Conservation (phyloP, 2,113 vertebrate genomes). For the Oreochromis spilurus region DNA sequence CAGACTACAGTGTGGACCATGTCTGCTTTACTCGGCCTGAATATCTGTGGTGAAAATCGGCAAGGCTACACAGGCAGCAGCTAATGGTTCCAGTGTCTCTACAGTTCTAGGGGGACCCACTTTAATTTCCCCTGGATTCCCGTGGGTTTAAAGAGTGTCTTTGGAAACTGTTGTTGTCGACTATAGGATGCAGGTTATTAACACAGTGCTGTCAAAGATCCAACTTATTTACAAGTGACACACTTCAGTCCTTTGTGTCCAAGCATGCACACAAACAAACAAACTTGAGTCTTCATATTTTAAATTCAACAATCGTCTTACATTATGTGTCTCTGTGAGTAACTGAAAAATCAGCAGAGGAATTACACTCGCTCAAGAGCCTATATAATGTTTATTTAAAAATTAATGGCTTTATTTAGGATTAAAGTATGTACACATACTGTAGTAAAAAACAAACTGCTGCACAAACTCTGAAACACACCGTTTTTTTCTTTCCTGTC, state of each 20-base stretch:
- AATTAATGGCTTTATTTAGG: not conserved
- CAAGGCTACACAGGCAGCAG: slow-evolving; percentile 1
- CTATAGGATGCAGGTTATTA: slow-evolving; percentile 34
- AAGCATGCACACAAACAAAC: not conserved
- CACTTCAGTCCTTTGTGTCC: slow-evolving; percentile 13
- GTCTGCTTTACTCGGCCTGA: not conserved
- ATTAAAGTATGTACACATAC: not conserved
- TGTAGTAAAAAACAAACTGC: not conserved
- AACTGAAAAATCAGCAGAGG: not conserved
- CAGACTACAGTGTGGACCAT: not conserved
- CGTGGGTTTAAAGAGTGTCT: slow-evolving; percentile 25
- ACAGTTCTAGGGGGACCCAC: slow-evolving; percentile 19
- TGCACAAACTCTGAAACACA: not conserved
- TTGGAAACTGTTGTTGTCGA: slow-evolving; percentile 37
- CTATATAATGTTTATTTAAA: not conserved
- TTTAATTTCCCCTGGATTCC: slow-evolving; percentile 43
- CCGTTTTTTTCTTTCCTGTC: not conserved
- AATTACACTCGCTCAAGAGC: not conserved
- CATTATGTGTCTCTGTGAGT: not conserved
- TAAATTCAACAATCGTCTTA: not conserved
- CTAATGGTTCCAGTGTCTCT: slow-evolving; percentile 7
- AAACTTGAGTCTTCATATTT: not conserved
- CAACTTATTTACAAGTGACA: slow-evolving; percentile 20
- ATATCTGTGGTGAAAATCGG: not conserved
- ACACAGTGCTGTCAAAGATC: slow-evolving; percentile 9